These are phyloP conservation scores for Toxostoma redivivum DNA, from an alignment of 2,113 vertebrate species.

Conservation along the genomic window DNA sequence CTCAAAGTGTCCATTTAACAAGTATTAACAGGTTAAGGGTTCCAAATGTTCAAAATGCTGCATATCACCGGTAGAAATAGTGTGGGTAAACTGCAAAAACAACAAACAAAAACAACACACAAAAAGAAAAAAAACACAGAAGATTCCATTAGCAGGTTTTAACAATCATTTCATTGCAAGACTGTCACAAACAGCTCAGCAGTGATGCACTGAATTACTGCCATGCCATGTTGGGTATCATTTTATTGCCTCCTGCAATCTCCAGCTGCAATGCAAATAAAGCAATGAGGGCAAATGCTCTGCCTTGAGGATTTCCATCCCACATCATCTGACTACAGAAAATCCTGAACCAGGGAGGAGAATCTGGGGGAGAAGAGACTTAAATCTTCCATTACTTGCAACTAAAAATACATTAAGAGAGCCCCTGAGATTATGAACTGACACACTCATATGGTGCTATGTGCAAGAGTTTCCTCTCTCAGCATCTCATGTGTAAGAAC, in stretches of 20 bases:
- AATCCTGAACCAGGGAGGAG: not conserved
- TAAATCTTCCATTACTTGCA: not conserved
- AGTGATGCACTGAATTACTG: not conserved
- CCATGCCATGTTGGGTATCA: not conserved
- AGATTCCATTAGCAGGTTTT: not conserved
- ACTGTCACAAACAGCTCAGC: not conserved
- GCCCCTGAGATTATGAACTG: not conserved
- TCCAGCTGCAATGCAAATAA: not conserved
- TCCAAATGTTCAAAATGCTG: slow-evolving; percentile 67
- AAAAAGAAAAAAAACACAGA: not conserved
- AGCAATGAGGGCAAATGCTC: not conserved
- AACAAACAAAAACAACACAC: not conserved
- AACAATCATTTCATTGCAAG: not conserved
- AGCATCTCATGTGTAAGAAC: not conserved
- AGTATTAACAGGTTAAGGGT: slow-evolving; percentile 69
- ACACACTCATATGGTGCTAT: not conserved
- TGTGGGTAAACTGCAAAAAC: slow-evolving; percentile 86
- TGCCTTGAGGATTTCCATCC: not conserved
- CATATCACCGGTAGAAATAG: slow-evolving; percentile 94
- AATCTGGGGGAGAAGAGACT: not conserved
- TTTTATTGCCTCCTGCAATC: not conserved
- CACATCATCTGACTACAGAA: not conserved
- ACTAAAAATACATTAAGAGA: not conserved
- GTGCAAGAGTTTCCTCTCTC: not conserved
- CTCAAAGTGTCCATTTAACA: slow-evolving; percentile 76